Base-by-base conservation (phyloP, 2,113 vertebrate genomes). In the Zosterops lateralis region DNA sequence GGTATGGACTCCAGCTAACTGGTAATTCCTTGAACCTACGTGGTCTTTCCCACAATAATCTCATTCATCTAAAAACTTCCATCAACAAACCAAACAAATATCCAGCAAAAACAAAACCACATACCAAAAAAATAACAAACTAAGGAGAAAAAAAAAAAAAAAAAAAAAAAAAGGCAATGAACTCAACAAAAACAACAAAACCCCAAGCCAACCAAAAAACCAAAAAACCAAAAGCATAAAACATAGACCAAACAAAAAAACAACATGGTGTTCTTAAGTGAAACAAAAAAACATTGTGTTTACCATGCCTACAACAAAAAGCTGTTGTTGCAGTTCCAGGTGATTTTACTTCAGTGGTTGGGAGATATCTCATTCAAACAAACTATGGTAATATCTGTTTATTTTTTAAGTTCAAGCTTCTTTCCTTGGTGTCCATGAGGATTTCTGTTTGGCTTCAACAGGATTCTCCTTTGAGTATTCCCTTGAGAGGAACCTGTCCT, bases 1-100 rank as follows among this genome's bases (percentile, higher is more conserved):
- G 25, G 0, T 36, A 34, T 14, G 7, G 6, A 36, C 14, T 13
- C 5, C 7, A 50, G 6, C 6, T 77, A 18, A 8, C 0, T 38
- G 8, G 4, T 24, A 62, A 54, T 77, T 62, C 17, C 7, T 74
- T 80, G 36, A 22, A 50, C 9, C 6, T 82, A 22, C 2, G 5
- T 15, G 6, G 10, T 32, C 10, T 81, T 84, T 16, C 6, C 10
- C 17, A 9, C 28, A 68, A 3, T n/a, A 51, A 65, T 32, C 14
- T 3, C 7, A 62, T 66, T 84, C 21, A 58, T 32, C 25, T 45
- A 58, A 76, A 54, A 7, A 28, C 0, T n/a, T 50, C 11, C 32
- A 21, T 36, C 29, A 53, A 40, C 6, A 48, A 34, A 29, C 34
- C 7, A 20, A 51, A 40, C 3, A 82, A 51, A 70, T 17, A 40